Base-by-base conservation (phyloP, 2,113 vertebrate genomes). In the Ahaetulla prasina region DNA sequence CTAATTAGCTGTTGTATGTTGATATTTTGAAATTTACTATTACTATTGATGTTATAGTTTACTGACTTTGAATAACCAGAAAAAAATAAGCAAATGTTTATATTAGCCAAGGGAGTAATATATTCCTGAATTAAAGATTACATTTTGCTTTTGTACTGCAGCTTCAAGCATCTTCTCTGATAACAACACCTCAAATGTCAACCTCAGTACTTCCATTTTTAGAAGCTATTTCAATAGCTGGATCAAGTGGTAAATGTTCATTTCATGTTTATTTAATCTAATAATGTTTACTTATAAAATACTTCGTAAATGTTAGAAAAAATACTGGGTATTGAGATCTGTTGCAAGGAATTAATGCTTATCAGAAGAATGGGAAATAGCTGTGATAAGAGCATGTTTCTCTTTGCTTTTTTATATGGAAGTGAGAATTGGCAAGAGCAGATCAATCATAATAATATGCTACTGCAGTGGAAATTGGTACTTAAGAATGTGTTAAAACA, bases 191-290 rank as follows among this genome's bases (percentile, higher is more conserved):
- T 89, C 97, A 98, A 94, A 95, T 98, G 60, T 97, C 98, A 55
- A 97, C 98, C 93, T 97, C 97, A 89, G 90, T 95, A 85, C 96
- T 96, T 94, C 96, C 97, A 94, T 47, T 98, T 89, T 94, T 98
- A 91, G 98, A 99, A 95, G 96, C 98, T 94, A 97, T 96, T 91
- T 97, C 98, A 6, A 93, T 98, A 55, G 96, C 98, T 35, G 98
- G 98, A 74, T 98, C 98, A 96, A 98, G 98, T 99, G 96, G 97
- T 96, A 39, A 89, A 0, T 0, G 87, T 54, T 23, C 86, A 0
- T 93, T 95, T 94, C 80, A 85, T 86, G 18, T 85, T 55, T 54
- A 8, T 85, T 52, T 96, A 95, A 30, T 50, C 85, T 52, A 47
- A 45, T 49, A 47, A 74, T 50, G 11, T 74, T 39, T n/a, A 20